Conservation (phyloP, 2,113 vertebrate species). For the Neogobius melanostomus region DNA sequence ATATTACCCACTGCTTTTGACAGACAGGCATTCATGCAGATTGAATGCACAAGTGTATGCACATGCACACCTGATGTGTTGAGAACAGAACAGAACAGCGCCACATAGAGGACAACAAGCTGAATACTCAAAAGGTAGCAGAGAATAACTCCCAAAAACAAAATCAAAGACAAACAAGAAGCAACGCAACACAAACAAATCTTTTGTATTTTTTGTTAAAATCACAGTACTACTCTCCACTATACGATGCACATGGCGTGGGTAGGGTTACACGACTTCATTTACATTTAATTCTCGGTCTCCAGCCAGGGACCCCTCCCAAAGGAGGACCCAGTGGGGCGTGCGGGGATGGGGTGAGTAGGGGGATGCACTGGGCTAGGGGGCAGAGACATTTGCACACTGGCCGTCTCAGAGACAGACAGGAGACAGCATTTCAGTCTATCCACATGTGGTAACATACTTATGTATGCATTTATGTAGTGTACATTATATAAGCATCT, state of each 20-base stretch:
- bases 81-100: slow-evolving; percentile 66
- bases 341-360: slow-evolving; percentile 32
- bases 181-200: slow-evolving; percentile 54
- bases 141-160: slow-evolving; percentile 54
- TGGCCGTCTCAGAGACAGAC: slow-evolving; percentile 58
- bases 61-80: slow-evolving; percentile 37
- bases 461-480: background rate
- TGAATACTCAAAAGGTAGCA: slow-evolving; percentile 46
- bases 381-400: slow-evolving; percentile 78
- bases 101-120: slow-evolving; percentile 29
- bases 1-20: background rate
- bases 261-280: slow-evolving; percentile 75
- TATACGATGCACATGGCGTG: slow-evolving; percentile 74
- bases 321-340: slow-evolving; percentile 80
- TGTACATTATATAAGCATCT: background rate
- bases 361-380: slow-evolving; percentile 78
- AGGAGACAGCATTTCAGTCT: slow-evolving; percentile 21
- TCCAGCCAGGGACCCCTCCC: slow-evolving; percentile 83
- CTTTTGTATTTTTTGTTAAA: slow-evolving; percentile 31
- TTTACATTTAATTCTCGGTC: slow-evolving; percentile 74
- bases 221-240: slow-evolving; percentile 76
- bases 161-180: slow-evolving; percentile 44
- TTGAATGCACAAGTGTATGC: background rate
- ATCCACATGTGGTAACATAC: background rate
- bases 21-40: background rate